Percentiles rank a stretch among this genome's conserved stretches.
phyloP scores from a whole-genome alignment of 1,140 invertebrate species.

The Zaprionus davidi region DNA sequence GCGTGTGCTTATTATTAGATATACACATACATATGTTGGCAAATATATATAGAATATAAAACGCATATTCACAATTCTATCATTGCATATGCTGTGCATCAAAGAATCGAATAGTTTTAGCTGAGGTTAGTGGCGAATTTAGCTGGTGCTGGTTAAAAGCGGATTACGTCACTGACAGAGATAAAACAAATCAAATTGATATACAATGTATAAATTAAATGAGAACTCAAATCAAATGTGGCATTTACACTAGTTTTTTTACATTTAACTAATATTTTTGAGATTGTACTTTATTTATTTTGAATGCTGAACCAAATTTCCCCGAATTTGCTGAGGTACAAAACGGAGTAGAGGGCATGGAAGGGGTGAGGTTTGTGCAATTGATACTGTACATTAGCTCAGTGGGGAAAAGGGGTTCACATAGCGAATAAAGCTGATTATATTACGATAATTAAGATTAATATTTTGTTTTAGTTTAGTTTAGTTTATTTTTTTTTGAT shows the following conservation, averaged over 20 bases:
- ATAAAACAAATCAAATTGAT: constrained; percentile 39
- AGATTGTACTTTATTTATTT: constrained; percentile 46
- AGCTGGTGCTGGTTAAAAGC: constrained; percentile 56
- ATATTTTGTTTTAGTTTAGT: constrained; percentile 28
- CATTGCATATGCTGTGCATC: constrained; percentile 65
- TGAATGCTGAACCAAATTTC: constrained; percentile 68
- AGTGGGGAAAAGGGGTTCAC: constrained; percentile 25
- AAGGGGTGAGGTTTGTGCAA: not conserved
- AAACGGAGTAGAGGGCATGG: not conserved
- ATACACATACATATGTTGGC: constrained; percentile 30
- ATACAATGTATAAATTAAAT: constrained; percentile 37
- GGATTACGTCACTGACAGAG: constrained; percentile 47
- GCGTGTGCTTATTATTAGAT: constrained; percentile 14
- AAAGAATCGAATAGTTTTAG: constrained; percentile 43
- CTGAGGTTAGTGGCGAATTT: constrained; percentile 59
- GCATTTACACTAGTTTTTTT: constrained; percentile 70
- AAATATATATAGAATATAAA: constrained; percentile 24
- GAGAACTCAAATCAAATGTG: constrained; percentile 50
- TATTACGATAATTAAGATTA: constrained; percentile 52
- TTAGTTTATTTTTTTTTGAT: constrained; percentile 27
- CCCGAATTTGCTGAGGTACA: constrained; percentile 30
- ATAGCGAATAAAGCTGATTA: constrained; percentile 70
- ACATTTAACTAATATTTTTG: constrained; percentile 70
- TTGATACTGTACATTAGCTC: constrained; percentile 46
- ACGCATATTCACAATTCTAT: constrained; percentile 60